phyloP scores from a whole-genome alignment of 2,113 vertebrate genomes.

The Eupsittula cactorum region DNA sequence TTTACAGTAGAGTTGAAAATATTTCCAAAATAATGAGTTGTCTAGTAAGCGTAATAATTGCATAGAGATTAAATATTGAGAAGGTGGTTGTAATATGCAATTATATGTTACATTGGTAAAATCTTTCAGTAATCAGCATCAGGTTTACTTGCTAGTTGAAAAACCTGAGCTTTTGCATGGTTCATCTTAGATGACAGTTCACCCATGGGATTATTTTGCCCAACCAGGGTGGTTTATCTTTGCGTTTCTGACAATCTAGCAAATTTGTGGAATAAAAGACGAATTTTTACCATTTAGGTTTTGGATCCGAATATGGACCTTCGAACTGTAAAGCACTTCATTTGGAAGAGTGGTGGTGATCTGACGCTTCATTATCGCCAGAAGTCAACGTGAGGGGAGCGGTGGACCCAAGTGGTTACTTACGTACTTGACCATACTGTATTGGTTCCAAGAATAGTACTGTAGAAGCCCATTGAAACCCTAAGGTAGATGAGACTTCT shows the following conservation, averaged over 20 bases:
- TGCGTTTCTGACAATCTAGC: background rate
- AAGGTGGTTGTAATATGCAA: background rate
- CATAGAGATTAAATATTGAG: background rate
- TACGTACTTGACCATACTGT: slow-evolving; percentile 67
- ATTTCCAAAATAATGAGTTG: background rate
- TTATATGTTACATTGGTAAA: background rate
- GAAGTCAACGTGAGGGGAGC: slow-evolving; percentile 79
- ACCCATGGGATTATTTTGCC: background rate
- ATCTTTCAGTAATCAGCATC: background rate
- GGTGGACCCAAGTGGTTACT: background rate
- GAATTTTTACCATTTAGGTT: slow-evolving; percentile 75
- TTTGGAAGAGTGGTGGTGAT: slow-evolving; percentile 98
- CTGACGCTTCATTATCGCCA: slow-evolving; percentile 97
- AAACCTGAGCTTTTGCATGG: background rate
- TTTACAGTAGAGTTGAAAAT: background rate
- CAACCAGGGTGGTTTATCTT: background rate
- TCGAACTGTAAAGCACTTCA: slow-evolving; percentile 92
- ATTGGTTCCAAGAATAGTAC: slow-evolving; percentile 74
- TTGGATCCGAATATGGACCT: slow-evolving; percentile 99
- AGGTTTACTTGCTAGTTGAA: background rate
- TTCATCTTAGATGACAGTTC: background rate
- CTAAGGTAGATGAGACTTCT: slow-evolving; percentile 72
- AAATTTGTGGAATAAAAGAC: background rate
- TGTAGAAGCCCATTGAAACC: slow-evolving; percentile 75
- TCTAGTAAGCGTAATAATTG: background rate